Conservation (phyloP, 2,888 invertebrate genomes). For the Flexamia atlantica region DNA sequence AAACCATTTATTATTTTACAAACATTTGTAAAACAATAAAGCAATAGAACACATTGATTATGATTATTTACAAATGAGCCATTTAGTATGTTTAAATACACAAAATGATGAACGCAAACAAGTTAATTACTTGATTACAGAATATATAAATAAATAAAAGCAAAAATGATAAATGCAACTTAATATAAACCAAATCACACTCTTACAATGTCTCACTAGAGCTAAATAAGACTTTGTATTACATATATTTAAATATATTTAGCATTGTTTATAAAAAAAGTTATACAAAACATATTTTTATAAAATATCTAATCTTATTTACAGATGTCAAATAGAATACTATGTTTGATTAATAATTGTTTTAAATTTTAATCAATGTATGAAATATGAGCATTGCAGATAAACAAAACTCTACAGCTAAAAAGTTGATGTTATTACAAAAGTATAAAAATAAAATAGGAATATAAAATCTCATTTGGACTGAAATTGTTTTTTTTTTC, state of each 20-base stretch:
- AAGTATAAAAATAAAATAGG: background rate
- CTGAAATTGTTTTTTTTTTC: background rate
- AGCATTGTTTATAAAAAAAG: background rate
- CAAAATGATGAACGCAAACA: background rate
- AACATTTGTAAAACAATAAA: constrained; percentile 36
- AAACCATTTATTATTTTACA: constrained; percentile 38
- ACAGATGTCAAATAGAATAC: constrained; percentile 1
- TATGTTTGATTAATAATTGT: background rate
- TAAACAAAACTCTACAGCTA: background rate
- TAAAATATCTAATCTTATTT: constrained; percentile 36
- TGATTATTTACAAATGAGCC: constrained; percentile 26
- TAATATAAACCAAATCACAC: background rate
- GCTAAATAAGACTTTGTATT: background rate
- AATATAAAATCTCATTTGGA: background rate
- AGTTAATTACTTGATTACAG: background rate
- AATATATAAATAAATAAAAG: constrained; percentile 18
- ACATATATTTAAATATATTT: background rate
- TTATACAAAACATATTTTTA: background rate
- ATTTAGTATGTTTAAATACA: background rate
- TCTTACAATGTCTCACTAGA: background rate
- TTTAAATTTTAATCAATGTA: background rate
- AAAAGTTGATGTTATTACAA: background rate
- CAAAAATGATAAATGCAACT: constrained; percentile 8
- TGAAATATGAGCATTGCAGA: background rate
- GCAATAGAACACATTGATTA: background rate